phyloP scores from a whole-genome alignment of 2,888 invertebrate genomes.

The Brachypterus glaber region DNA sequence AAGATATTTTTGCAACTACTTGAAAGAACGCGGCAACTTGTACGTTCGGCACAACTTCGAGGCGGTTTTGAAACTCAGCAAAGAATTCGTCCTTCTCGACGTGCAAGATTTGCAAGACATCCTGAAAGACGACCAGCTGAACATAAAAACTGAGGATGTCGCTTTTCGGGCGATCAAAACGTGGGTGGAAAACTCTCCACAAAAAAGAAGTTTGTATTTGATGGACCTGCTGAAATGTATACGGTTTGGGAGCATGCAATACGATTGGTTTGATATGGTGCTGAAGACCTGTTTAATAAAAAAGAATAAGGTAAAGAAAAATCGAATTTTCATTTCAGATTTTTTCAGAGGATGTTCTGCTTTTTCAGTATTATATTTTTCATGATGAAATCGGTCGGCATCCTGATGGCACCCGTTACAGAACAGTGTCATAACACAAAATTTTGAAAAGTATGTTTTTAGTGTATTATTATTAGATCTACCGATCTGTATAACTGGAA shows the following conservation, averaged over 20 bases:
- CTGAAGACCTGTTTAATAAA: too few species aligned
- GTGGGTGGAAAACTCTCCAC: constrained; percentile 57
- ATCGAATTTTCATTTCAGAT: not conserved
- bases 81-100: constrained; percentile 53
- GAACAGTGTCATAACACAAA: too few species aligned
- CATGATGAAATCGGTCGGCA: too few species aligned
- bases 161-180: constrained; percentile 64
- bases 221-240: constrained; percentile 50
- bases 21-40: constrained; percentile 49
- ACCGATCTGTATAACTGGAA: too few species aligned
- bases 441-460: too few species aligned
- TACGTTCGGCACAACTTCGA: constrained; percentile 33
- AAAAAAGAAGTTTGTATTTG: constrained; percentile 46
- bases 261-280: too few species aligned
- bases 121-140: constrained; percentile 60
- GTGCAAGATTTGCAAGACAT: constrained; percentile 54
- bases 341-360: too few species aligned
- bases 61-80: constrained; percentile 50
- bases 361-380: too few species aligned
- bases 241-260: constrained; percentile 18
- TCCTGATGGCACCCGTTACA: too few species aligned
- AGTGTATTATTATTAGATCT: too few species aligned
- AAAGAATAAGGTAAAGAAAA: too few species aligned
- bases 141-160: constrained; percentile 61
- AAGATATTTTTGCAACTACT: constrained; percentile 58